These are phyloP conservation scores for Heliocidaris tuberculata DNA, from an alignment of 35 echinoderm and acorn worm species.

Conservation along the genomic window DNA sequence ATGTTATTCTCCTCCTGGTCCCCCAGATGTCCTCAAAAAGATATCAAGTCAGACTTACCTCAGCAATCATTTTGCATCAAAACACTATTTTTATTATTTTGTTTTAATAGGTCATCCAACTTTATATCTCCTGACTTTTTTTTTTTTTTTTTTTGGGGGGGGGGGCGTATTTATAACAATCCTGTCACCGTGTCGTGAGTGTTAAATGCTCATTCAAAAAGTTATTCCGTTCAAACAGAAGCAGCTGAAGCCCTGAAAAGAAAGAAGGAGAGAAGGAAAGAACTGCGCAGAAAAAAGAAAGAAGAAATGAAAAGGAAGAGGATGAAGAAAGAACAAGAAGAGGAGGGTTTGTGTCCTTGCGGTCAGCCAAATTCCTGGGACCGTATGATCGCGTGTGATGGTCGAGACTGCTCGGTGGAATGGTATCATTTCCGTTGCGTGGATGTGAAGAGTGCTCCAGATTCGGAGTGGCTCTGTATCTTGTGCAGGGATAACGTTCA, in stretches of 20 bases:
- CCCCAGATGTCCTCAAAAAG: too few relatives aligned
- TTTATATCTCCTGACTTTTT: too few relatives aligned
- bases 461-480: conserved; percentile 47
- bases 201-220: not conserved
- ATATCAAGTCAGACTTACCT: too few relatives aligned
- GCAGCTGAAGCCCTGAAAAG: not conserved
- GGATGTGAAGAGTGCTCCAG: conserved; percentile 33
- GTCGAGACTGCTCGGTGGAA: conserved; percentile 31
- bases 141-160: too few relatives aligned
- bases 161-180: not conserved
- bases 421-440: conserved; percentile 55
- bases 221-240: not conserved
- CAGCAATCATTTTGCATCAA: too few relatives aligned
- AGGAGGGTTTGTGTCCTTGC: conserved; percentile 24
- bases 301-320: not conserved
- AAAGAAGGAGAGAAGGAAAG: conserved; percentile 27
- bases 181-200: not conserved
- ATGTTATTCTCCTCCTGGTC: too few relatives aligned
- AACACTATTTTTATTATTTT: too few relatives aligned
- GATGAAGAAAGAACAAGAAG: not conserved
- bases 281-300: conserved; percentile 18
- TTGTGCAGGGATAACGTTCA: conserved; percentile 34
- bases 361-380: conserved; percentile 54
- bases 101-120: too few relatives aligned
- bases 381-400: conserved; percentile 51